phyloP scores from a whole-genome alignment of 2,888 invertebrate species.

The Tanytarsus gracilentus region DNA sequence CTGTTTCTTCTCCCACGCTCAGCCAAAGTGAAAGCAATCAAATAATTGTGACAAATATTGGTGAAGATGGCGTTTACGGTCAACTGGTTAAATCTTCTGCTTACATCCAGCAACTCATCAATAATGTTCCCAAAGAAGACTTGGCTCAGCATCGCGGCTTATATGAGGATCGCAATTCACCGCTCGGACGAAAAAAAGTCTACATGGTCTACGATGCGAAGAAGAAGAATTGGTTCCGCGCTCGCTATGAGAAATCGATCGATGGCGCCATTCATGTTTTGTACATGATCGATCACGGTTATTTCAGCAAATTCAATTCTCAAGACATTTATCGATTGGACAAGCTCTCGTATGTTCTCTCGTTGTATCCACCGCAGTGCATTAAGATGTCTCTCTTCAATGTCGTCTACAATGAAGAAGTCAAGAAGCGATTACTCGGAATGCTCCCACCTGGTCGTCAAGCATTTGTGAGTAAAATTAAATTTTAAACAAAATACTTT shows the following conservation, averaged over 20 bases:
- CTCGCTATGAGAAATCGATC: slow-evolving; percentile 8
- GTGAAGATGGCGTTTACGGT: slow-evolving; percentile 39
- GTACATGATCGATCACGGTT: slow-evolving; percentile 50
- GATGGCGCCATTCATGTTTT: slow-evolving; percentile 43
- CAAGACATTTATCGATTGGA: slow-evolving; percentile 46
- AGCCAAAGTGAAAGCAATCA: slow-evolving; percentile 33
- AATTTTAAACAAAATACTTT: not conserved
- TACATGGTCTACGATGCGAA: slow-evolving; percentile 26
- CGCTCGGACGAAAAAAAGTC: too few relatives aligned
- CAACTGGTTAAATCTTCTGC: slow-evolving; percentile 35
- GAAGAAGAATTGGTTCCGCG: slow-evolving; percentile 28
- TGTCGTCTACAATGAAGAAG: slow-evolving; percentile 7
- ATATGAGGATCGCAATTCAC: too few relatives aligned
- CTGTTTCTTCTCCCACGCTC: slow-evolving; percentile 41
- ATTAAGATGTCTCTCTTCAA: slow-evolving; percentile 34
- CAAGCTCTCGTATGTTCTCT: slow-evolving; percentile 39
- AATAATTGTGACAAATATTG: slow-evolving; percentile 39
- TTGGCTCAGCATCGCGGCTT: slow-evolving; percentile 11
- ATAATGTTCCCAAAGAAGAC: slow-evolving; percentile 7
- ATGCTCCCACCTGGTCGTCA: slow-evolving; percentile 47
- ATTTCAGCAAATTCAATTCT: slow-evolving; percentile 42
- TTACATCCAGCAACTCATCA: slow-evolving; percentile 16
- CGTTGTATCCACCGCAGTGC: slow-evolving; percentile 43
- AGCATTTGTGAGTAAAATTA: slow-evolving; percentile 38
- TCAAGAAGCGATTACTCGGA: slow-evolving; percentile 46